Conservation (phyloP, 2,113 vertebrate species). For the Lepus americanus region DNA sequence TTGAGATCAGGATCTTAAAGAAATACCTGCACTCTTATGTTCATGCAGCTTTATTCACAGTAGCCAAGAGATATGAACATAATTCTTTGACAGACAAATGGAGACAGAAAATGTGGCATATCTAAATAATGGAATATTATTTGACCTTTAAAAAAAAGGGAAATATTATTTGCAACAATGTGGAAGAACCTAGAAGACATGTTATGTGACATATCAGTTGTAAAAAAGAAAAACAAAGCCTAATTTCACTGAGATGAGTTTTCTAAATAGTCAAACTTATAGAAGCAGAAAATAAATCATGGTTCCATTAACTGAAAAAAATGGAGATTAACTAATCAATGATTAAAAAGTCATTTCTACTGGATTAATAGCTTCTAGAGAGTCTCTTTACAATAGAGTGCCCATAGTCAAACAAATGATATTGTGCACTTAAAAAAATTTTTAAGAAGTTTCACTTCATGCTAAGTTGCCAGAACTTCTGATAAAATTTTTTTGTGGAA, state of each 20-base stretch:
- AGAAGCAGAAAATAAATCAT: too few relatives aligned
- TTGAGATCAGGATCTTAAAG: neutral
- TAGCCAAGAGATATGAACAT: neutral
- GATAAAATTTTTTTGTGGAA: neutral
- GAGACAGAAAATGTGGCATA: too few relatives aligned
- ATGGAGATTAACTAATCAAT: neutral
- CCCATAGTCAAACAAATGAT: neutral
- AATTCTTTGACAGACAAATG: neutral
- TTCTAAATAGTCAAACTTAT: too few relatives aligned
- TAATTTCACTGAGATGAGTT: neutral
- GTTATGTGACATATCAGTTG: neutral
- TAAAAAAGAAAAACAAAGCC: neutral
- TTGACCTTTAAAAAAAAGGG: neutral
- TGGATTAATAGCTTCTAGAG: neutral
- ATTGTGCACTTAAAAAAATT: neutral
- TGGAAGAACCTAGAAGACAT: neutral
- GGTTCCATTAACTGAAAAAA: neutral
- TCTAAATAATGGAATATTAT: neutral
- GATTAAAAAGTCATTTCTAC: neutral
- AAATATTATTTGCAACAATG: neutral
- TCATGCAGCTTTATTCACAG: neutral
- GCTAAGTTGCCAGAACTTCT: neutral
- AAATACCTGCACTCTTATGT: neutral
- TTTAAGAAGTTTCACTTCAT: accelerated
- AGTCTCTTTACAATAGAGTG: neutral